phyloP scores from a whole-genome alignment of 2,888 invertebrate genomes.

The Drosophila rubida region DNA sequence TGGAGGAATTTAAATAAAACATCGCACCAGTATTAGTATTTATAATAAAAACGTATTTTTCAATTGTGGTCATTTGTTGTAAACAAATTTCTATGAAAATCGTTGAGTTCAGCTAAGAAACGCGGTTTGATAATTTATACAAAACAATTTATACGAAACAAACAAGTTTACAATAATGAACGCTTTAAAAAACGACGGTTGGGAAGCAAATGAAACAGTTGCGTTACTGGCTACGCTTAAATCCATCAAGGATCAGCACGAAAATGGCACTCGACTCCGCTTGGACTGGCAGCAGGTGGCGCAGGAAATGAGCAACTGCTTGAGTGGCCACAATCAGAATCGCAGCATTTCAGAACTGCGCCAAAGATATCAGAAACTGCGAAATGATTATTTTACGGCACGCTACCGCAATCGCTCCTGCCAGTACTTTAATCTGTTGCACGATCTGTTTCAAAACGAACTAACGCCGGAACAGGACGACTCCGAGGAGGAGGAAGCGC shows the following conservation, averaged over 20 bases:
- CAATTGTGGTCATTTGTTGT: neutral
- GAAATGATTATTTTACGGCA: conserved; percentile 37
- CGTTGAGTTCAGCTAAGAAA: neutral
- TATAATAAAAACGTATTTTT: neutral
- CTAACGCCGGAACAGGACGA: neutral
- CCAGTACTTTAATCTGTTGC: conserved; percentile 32
- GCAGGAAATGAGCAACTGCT: conserved; percentile 27
- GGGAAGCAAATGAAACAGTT: conserved; percentile 40
- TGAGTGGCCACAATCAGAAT: neutral
- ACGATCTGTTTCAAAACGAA: conserved; percentile 33
- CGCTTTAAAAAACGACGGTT: conserved; percentile 15
- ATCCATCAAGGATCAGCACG: conserved; percentile 4
- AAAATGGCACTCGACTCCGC: neutral
- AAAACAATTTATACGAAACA: too few species aligned
- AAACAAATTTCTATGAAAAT: neutral
- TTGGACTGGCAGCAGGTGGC: conserved; percentile 45
- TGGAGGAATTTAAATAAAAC: neutral
- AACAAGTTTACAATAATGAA: conserved; percentile 34
- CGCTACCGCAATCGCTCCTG: conserved; percentile 29
- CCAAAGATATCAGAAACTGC: conserved; percentile 31
- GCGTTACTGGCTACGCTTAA: conserved; percentile 35
- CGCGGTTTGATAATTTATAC: conserved; percentile 1
- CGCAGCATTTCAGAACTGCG: conserved; percentile 29
- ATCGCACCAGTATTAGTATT: neutral
- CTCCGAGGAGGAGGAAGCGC: conserved; percentile 2